Percentiles rank a stretch among this genome's conserved stretches.
Evolutionary conservation across 2,113 vertebrate genomes (phyloP).

Genomic region (Python bivittatus): DNA sequence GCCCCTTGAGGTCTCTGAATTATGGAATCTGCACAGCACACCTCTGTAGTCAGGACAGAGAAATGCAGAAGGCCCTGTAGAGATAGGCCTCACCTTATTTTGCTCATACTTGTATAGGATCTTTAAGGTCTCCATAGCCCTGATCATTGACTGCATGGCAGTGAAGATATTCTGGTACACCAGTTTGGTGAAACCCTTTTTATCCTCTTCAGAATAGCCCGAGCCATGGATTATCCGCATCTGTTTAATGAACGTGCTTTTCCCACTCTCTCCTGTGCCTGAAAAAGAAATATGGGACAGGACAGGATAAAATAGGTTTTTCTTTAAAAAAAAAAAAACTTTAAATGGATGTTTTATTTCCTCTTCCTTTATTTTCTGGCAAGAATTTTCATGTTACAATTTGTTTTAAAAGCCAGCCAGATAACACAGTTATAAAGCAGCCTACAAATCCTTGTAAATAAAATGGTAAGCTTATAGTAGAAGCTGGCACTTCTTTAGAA

Average conservation of each 20-base stretch:
- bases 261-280: conserved; percentile 85
- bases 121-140: conserved; percentile 84
- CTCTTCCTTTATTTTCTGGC: not conserved
- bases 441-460: not conserved
- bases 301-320: not conserved
- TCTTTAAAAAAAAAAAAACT: not conserved
- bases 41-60: not conserved
- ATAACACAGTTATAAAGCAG: not conserved
- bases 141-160: conserved; percentile 86
- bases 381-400: not conserved
- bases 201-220: conserved; percentile 85
- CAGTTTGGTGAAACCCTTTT: conserved; percentile 83
- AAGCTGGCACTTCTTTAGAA: not conserved
- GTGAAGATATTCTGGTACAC: conserved; percentile 88
- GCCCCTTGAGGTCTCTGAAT: not conserved
- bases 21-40: not conserved
- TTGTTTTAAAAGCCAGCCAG: not conserved
- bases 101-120: conserved; percentile 82
- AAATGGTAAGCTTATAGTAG: not conserved
- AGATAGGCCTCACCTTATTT: conserved; percentile 74
- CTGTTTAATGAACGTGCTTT: conserved; percentile 85
- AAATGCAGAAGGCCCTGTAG: not conserved
- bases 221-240: conserved; percentile 86
- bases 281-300: not conserved
- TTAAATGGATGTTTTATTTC: not conserved